A percentile compares a stretch with the other conserved stretches of the same genome.
phyloP scores from a whole-genome alignment of 2,888 invertebrate species.

The Andrena fulva region DNA sequence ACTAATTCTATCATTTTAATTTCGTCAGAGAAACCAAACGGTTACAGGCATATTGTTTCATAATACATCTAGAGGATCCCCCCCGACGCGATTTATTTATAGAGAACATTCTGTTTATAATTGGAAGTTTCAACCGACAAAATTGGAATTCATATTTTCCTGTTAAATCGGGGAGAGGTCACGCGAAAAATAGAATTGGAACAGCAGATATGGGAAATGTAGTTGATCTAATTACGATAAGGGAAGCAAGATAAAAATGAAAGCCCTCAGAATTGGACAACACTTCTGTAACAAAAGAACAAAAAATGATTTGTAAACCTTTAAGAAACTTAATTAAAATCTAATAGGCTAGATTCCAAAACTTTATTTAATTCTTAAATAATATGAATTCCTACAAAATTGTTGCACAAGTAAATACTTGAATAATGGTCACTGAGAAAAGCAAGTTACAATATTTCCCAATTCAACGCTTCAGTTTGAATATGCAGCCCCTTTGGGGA shows the following conservation, averaged over 20 bases:
- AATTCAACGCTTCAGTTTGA: no score
- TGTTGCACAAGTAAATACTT: no score
- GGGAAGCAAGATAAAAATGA: neutral
- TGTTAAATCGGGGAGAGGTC: neutral
- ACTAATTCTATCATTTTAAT: no score
- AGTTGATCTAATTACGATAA: neutral
- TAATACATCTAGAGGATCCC: neutral
- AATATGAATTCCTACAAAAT: no score
- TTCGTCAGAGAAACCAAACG: neutral
- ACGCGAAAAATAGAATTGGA: neutral
- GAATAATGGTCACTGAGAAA: no score
- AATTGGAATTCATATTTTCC: neutral
- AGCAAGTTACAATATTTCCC: no score
- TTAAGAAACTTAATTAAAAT: no score
- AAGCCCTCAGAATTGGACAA: neutral
- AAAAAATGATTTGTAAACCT: no score
- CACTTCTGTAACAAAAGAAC: neutral
- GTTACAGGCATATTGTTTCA: neutral
- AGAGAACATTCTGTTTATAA: neutral
- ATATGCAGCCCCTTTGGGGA: no score
- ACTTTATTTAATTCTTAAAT: no score
- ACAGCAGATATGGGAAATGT: neutral
- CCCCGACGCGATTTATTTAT: neutral
- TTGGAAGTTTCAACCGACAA: neutral
- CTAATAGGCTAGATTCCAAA: no score